Conservation (phyloP, 2,888 invertebrate species). For the Ecdyonurus torrentis region DNA sequence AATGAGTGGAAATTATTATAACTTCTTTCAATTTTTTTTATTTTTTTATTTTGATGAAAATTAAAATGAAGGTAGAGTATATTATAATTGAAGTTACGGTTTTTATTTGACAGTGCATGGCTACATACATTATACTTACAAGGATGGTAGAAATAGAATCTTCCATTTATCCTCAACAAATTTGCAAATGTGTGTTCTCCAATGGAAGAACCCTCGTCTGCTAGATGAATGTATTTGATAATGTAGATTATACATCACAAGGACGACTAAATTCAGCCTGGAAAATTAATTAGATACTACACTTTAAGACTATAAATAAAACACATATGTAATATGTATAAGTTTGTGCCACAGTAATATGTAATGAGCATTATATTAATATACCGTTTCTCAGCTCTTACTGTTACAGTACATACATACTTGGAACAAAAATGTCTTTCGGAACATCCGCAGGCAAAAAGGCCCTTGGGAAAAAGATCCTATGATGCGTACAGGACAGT, state of each 20-base stretch:
- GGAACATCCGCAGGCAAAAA: too few relatives aligned
- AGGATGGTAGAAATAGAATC: slow-evolving; percentile 45
- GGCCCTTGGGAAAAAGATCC: too few relatives aligned
- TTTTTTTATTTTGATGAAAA: background rate
- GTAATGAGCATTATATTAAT: too few relatives aligned
- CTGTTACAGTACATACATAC: too few relatives aligned
- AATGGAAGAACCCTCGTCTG: slow-evolving; percentile 68
- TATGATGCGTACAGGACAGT: too few relatives aligned
- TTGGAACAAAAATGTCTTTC: too few relatives aligned
- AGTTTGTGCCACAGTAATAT: too few relatives aligned
- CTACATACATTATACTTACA: slow-evolving; percentile 44
- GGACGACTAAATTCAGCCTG: slow-evolving; percentile 54
- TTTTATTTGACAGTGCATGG: too few relatives aligned
- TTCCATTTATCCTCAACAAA: slow-evolving; percentile 71
- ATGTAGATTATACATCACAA: slow-evolving; percentile 62
- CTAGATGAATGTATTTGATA: slow-evolving; percentile 55
- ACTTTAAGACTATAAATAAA: background rate
- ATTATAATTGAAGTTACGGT: background rate
- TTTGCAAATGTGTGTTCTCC: slow-evolving; percentile 64
- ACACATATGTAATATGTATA: too few relatives aligned
- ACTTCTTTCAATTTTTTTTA: too few relatives aligned
- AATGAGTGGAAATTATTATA: too few relatives aligned
- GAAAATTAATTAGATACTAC: slow-evolving; percentile 18
- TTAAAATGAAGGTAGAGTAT: background rate
- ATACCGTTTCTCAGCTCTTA: too few relatives aligned